Evolutionary conservation across 30 jellyfish, hydroid and myxozoan species (phyloP), one percentile per base, ranked within the genome.

Genomic region (Hydractinia echinata): DNA sequence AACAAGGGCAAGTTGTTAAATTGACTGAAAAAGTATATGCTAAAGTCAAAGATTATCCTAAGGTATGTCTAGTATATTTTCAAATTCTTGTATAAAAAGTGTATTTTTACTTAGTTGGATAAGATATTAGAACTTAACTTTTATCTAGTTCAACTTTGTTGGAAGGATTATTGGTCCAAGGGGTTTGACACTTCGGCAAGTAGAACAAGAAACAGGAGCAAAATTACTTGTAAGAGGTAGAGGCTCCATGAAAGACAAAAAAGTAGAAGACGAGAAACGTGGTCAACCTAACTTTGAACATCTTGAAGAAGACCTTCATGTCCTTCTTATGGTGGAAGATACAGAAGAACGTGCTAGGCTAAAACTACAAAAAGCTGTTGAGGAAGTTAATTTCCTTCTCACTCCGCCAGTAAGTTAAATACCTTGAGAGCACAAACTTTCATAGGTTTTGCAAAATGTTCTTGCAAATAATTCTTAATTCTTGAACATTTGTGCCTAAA

Each of bases 121-220:
- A 14, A 8, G 10, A 18, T 15, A 60, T 61, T 49, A 5, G 21
- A 10, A 14, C 51, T 20, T 8, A 52, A 21, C 8, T 53, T 15
- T 61, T 55, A 39, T 58, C 52, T 52, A 94, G 99, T 94, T 94
- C 86, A 94, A 94, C 82, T 94, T 94, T 84, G 99, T 94, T 94
- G 99, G 99, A 72, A 82, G 99, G 20, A 87, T 94, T 30, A 94
- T 94, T 81, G 99, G 99, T 60, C 99, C 99, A 4, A 76, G 99
- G 13, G 99, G 99, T n/a, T 83, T 89, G 52, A 95, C 99, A 10
- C 83, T 95, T 81, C 67, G 97, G 58, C 96, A 91, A 58, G 97
- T 95, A 9, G 99, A 95, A 71, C 94, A 89, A 76, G 99, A 94
- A 71, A 94, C 99, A 39, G 99, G 97, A 3, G 85, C 97, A 76